Conservation (phyloP, 2,888 invertebrate species). For the Apamea crenata region DNA sequence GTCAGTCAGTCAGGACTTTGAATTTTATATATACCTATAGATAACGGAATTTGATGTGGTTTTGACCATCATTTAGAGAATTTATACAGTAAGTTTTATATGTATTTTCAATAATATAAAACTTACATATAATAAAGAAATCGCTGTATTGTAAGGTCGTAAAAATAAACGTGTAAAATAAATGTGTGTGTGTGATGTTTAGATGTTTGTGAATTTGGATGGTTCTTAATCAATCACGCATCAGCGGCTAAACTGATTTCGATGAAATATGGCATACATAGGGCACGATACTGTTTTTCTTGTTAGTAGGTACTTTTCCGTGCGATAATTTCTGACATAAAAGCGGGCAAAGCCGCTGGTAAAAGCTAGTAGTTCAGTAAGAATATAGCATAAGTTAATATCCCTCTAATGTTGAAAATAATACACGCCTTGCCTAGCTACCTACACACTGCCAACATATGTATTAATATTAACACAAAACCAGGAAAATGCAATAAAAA, state of each 20-base stretch:
- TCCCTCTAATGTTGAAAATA: background rate
- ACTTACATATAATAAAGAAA: background rate
- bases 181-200: no score
- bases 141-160: background rate
- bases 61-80: background rate
- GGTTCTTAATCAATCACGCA: background rate
- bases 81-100: background rate
- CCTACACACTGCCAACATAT: background rate
- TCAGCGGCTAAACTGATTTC: background rate
- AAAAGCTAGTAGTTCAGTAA: background rate
- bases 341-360: background rate
- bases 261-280: background rate
- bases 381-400: background rate
- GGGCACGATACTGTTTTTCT: background rate
- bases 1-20: no score
- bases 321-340: no score
- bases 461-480: slow-evolving; percentile 15
- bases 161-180: no score
- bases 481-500: slow-evolving; percentile 31
- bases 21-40: no score
- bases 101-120: background rate
- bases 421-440: background rate
- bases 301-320: background rate
- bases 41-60: background rate
- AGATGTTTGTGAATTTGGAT: background rate